phyloP scores from a whole-genome alignment of 1,140 invertebrate genomes.

The Listronotus bonariensis region DNA sequence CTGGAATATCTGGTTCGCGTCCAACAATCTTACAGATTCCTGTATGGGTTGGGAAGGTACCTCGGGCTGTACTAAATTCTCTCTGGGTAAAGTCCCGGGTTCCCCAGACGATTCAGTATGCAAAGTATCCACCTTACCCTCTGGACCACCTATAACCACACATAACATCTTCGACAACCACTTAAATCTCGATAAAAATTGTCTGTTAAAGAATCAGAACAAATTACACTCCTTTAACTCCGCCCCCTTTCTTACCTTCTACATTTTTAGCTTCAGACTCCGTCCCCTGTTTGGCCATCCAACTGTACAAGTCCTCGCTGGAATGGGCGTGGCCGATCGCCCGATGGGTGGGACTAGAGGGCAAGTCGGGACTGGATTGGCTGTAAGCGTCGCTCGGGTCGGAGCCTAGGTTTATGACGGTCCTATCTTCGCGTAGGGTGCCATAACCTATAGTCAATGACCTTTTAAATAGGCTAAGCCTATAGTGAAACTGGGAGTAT shows the following conservation, averaged over 20 bases:
- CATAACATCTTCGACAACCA: constrained; percentile 7
- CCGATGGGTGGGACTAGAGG: constrained; percentile 57
- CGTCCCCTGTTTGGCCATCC: constrained; percentile 92
- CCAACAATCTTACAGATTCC: constrained; percentile 80
- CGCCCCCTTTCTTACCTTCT: constrained; percentile 31
- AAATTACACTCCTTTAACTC: too few relatives aligned
- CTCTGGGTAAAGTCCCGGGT: constrained; percentile 47
- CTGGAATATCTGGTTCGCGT: constrained; percentile 92
- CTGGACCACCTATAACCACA: constrained; percentile 52
- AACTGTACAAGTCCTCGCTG: constrained; percentile 88
- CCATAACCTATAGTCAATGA: constrained; percentile 66
- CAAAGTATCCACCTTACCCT: constrained; percentile 65
- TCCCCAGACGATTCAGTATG: constrained; percentile 61
- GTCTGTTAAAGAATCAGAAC: too few relatives aligned
- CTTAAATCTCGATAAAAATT: too few relatives aligned
- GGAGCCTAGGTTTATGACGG: constrained; percentile 59
- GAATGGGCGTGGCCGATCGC: constrained; percentile 57
- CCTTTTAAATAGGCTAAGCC: too few relatives aligned
- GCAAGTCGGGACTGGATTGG: constrained; percentile 54
- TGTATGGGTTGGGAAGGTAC: constrained; percentile 74
- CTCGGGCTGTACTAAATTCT: constrained; percentile 57
- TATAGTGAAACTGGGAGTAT: too few relatives aligned
- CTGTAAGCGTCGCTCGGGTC: constrained; percentile 62
- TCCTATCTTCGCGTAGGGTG: constrained; percentile 72
- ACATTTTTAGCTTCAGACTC: constrained; percentile 31